phyloP scores from a whole-genome alignment of 2,797 vertebrate genomes.

The Echeneis naucrates region DNA sequence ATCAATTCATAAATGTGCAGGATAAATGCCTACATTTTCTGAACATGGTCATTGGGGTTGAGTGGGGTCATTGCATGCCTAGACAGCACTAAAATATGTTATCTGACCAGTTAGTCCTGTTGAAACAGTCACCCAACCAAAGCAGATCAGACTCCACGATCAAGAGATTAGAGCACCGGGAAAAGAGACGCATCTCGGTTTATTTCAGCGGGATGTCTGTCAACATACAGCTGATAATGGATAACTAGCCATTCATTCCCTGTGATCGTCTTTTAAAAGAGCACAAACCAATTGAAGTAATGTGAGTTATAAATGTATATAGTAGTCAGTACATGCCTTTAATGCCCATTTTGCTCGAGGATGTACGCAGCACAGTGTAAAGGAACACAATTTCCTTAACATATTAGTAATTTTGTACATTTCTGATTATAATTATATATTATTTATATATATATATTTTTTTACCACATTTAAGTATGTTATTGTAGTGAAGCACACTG shows the following conservation, averaged over 20 bases:
- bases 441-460: too few species aligned
- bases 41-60: slow-evolving; percentile 33
- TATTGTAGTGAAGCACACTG: slow-evolving; percentile 20
- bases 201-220: slow-evolving; percentile 16
- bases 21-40: slow-evolving; percentile 9
- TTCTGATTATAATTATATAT: too few species aligned
- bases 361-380: neutral
- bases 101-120: slow-evolving; percentile 68
- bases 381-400: neutral
- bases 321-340: neutral
- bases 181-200: slow-evolving; percentile 39
- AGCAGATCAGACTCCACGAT: slow-evolving; percentile 48
- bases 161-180: slow-evolving; percentile 47
- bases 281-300: neutral
- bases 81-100: slow-evolving; percentile 55
- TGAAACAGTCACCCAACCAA: slow-evolving; percentile 30
- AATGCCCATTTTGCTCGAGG: neutral
- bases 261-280: neutral
- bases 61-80: slow-evolving; percentile 45
- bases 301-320: too few species aligned
- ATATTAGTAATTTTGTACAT: slow-evolving; percentile 9
- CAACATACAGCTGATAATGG: slow-evolving; percentile 2
- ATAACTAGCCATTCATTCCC: neutral
- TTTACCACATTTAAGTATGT: neutral
- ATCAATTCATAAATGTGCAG: neutral